phyloP scores from a whole-genome alignment of 2,797 vertebrate genomes.

The Mus spretus region DNA sequence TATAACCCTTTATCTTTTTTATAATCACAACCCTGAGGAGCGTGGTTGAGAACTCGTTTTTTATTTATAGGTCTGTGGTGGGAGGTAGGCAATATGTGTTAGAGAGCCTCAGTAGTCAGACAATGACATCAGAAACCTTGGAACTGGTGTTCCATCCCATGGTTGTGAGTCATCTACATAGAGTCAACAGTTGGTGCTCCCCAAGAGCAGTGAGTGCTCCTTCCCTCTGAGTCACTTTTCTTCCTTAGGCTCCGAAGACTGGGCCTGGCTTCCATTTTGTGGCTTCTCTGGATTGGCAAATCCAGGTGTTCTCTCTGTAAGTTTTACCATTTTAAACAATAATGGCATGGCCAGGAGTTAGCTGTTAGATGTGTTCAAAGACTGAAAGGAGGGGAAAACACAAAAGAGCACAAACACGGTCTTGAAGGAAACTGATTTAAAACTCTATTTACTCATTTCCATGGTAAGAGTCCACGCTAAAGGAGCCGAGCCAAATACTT shows the following conservation, averaged over 20 bases:
- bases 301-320: background rate
- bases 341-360: background rate
- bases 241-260: background rate
- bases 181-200: background rate
- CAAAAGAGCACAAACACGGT: slow-evolving; percentile 12
- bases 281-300: background rate
- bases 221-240: background rate
- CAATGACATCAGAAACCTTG: background rate
- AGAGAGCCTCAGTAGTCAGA: background rate
- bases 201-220: background rate
- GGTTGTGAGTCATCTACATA: background rate
- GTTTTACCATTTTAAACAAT: background rate
- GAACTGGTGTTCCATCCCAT: background rate
- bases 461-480: background rate
- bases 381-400: background rate
- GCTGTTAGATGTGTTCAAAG: background rate
- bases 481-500: background rate
- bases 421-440: background rate
- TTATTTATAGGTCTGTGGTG: background rate
- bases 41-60: background rate
- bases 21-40: background rate
- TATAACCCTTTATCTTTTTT: too few species aligned
- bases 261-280: background rate
- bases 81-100: background rate
- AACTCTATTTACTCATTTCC: background rate